Evolutionary conservation across 2,797 vertebrate genomes (phyloP), one percentile per base, ranked within the genome.

Genomic region (Philypnodon macrostomus): DNA sequence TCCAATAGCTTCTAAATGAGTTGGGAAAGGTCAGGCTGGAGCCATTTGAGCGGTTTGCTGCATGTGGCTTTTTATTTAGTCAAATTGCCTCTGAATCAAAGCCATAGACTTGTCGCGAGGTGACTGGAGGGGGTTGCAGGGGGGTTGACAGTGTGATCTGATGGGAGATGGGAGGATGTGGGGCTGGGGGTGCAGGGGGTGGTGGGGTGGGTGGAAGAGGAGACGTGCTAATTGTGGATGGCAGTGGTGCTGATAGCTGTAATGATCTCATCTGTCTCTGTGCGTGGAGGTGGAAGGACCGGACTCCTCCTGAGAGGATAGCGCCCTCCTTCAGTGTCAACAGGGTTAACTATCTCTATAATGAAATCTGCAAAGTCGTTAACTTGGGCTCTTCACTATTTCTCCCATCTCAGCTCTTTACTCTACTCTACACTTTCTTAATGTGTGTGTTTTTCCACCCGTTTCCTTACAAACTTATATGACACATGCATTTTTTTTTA

Each of bases 301-400:
- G 60, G 80, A 81, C 84, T 84, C 85, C 85, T 89, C 88, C 87
- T 70, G 85, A 86, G 88, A 88, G 87, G 76, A 83, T 83, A 84
- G 82, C 84, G 87, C 84, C 85, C 85, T 85, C 83, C 84, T 86
- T 84, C 81, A 83, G 89, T 89, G 88, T 89, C 88, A 89, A 86
- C 82, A 85, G 87, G 89, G 89, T 90, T 91, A 91, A 91, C 88
- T 90, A 89, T 90, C 88, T 90, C 87, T 88, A 88, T 90, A 90
- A 90, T 90, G 88, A 89, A 90, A 90, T 88, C 89, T 87, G 86
- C 83, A 88, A 88, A 90, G 85, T 88, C 87, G 85, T 89, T 86
- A 87, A 86, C 86, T 84, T 83, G 73, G 48, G 73, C 83, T 87
- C 84, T 83, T 86, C 84, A 79, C 83, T 85, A 83, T 84, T 88